Base-by-base conservation (phyloP, 1,140 invertebrate genomes). In the Lerema accius region DNA sequence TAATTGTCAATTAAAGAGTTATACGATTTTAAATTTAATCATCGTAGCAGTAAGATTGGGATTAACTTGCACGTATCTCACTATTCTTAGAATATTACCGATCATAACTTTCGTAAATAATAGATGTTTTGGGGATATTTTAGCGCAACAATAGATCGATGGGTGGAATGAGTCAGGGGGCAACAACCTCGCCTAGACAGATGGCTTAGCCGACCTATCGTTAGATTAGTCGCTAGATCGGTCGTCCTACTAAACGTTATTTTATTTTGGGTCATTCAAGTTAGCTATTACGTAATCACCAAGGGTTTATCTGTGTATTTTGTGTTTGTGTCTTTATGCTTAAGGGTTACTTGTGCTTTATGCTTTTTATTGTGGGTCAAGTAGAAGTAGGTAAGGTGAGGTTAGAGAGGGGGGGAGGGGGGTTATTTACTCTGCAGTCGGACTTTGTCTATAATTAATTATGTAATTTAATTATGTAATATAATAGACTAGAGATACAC, bases 121-220 rank as follows among this genome's bases (percentile, higher is more conserved):
- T 56, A 6, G 40, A 10, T 23, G 37, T 17, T 56, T 56, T 56
- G 14, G 39, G 40, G 53, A 43, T 45, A 40, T 56, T 56, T 56
- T 56, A 56, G 40, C 58, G 32, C 50, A 42, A 62, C 43, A 71
- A 61, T 23, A 32, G 53, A 56, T 61, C 55, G 60, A 64, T 56
- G 67, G 19, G 49, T 60, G 49, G 50, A 43, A 56, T 71, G 68
- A 71, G 37, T 71, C 68, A 71, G 17, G 49, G 68, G 56, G 61
- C 65, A 71, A 67, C 48, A 71, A 71, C 68, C 64, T 56, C 63
- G 55, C 43, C 66, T 72, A 79, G 76, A 81, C 78, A 60, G 73
- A 73, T 65, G 65, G 51, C 37, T 26, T 39, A 55, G 40, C 48
- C 64, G 73, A 75, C 70, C 63, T 28, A 73, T 82, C 58, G 67